Base-by-base conservation (phyloP, 2,797 vertebrate genomes). In the Lithobates pipiens region DNA sequence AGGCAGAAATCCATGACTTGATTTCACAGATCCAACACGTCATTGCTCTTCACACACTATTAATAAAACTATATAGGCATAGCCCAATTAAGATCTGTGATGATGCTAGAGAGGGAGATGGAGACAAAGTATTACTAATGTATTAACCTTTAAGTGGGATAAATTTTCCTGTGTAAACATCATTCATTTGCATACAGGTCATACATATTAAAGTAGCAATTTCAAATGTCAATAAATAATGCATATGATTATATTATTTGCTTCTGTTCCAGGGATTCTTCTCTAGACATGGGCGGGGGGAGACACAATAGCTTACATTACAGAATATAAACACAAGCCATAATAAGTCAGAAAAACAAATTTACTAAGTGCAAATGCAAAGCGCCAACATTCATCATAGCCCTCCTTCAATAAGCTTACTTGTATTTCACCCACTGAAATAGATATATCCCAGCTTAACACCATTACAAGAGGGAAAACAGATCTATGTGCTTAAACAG, bases 201-300 rank as follows among this genome's bases (percentile, higher is more conserved):
- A 85, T 85, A 44, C 83, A 85, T 85, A 85, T 85, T 85, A 79
- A 77, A 79, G 39, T 54, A 34, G 13, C 67, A n/a, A 79, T 74
- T 85, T 46, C 21, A 67, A 65, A 73, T 73, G 83, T 65, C 69
- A 85, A 27, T 82, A 82, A 85, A 74, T 72, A 85, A 85, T 79
- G 83, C 83, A 85, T 67, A 73, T 34, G 16, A 39, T 29, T 84
- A 78, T 27, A 44, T 63, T 74, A 79, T 79, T 67, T 44, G 65
- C 25, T 50, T 25, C 29, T 54, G 18, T 70, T 21, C 27, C 65
- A 70, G 29, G 23, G 27, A 78, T 34, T 79, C 34, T 44, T 21
- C 25, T 15, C 34, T 65, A 50, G 39, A 39, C 42, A 67, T 44
- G 7, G 16, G 68, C n/a, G 36, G 54, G 67, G 54, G 34, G 72